phyloP scores from a whole-genome alignment of 2,888 invertebrate species.

The Coelogynopora nodosa region DNA sequence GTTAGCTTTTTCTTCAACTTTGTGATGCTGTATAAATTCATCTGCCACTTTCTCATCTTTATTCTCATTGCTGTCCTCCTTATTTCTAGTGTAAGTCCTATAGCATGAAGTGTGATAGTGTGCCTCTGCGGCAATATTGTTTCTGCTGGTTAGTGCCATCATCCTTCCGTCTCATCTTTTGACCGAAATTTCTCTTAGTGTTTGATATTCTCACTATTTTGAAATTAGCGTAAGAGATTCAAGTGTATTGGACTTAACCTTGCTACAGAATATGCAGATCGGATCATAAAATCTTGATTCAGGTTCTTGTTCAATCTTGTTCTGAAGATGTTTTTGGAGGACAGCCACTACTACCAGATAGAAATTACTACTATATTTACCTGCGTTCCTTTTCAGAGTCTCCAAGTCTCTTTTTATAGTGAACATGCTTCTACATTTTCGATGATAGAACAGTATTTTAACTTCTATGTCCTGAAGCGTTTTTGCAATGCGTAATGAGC shows the following conservation, averaged over 20 bases:
- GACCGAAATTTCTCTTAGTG: background rate
- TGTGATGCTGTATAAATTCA: background rate
- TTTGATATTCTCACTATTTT: background rate
- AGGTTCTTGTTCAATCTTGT: background rate
- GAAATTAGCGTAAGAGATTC: background rate
- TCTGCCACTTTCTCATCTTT: background rate
- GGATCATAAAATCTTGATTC: background rate
- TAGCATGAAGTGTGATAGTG: background rate
- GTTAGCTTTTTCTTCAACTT: background rate
- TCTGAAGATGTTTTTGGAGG: background rate
- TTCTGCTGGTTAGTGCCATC: background rate
- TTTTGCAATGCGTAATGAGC: too few species aligned
- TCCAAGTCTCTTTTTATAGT: background rate
- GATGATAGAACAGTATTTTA: background rate
- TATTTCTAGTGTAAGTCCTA: background rate
- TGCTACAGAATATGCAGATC: background rate
- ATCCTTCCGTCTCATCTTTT: background rate
- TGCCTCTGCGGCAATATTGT: background rate
- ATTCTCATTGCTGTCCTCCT: background rate
- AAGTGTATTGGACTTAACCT: background rate
- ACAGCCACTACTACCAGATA: background rate
- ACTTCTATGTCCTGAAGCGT: too few species aligned
- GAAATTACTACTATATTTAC: background rate
- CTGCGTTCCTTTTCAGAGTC: background rate
- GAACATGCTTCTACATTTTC: background rate